Conservation (phyloP, 2,797 vertebrate genomes). For the Hafferia zeledoni region DNA sequence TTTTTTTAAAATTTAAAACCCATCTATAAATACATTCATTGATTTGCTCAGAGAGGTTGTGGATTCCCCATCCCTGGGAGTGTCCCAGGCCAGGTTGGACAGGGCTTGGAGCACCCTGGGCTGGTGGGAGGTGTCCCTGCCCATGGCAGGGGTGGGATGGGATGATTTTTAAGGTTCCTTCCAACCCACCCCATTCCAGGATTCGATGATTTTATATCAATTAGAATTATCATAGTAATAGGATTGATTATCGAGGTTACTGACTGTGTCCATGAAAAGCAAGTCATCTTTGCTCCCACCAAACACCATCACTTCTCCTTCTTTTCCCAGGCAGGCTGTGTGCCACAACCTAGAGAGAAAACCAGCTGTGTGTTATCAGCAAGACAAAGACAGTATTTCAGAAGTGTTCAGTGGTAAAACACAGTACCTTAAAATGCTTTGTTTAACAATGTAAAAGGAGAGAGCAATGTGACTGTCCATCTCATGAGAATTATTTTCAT, state of each 20-base stretch:
- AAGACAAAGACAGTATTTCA: not conserved
- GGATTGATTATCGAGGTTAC: conserved; percentile 54
- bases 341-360: conserved; percentile 88
- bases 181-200: not conserved
- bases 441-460: not conserved
- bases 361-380: not conserved
- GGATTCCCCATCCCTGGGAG: not conserved
- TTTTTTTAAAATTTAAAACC: not conserved
- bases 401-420: not conserved
- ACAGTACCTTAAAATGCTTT: not conserved
- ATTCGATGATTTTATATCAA: not conserved
- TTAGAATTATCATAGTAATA: not conserved
- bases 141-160: not conserved
- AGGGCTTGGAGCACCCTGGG: not conserved
- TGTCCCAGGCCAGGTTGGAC: not conserved
- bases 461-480: not conserved
- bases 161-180: not conserved
- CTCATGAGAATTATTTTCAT: not conserved
- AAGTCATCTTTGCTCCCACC: conserved; percentile 96
- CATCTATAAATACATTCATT: not conserved
- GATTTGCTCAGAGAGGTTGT: not conserved
- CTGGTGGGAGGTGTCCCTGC: not conserved
- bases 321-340: conserved; percentile 88
- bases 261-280: conserved; percentile 90
- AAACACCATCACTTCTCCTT: conserved; percentile 93